A percentile compares a stretch with the other conserved stretches of the same genome.
phyloP scores from a whole-genome alignment of 53 echinoderm and acorn worm genomes.

The Apostichopus leukothele region DNA sequence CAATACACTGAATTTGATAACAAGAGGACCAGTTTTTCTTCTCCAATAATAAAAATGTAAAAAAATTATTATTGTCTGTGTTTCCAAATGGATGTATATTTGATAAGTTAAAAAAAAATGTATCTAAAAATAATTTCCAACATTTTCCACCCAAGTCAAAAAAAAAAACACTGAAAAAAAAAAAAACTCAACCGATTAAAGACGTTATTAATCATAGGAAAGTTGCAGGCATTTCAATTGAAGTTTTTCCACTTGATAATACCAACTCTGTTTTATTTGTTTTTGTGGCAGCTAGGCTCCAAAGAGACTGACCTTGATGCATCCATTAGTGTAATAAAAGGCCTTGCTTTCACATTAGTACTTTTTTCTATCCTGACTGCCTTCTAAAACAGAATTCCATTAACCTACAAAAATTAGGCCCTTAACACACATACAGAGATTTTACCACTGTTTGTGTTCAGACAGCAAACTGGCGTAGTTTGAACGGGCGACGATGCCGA shows the following conservation, averaged over 20 bases:
- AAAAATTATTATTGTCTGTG: no score
- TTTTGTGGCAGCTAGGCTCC: slow-evolving; percentile 12
- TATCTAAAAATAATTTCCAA: no score
- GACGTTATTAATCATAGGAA: neutral
- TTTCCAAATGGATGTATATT: no score
- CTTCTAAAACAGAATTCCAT: slow-evolving; percentile 41
- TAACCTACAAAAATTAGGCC: slow-evolving; percentile 48
- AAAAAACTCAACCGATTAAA: no score
- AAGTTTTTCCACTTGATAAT: neutral
- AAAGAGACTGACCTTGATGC: slow-evolving; percentile 28
- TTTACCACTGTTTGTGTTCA: slow-evolving; percentile 21
- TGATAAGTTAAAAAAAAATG: no score
- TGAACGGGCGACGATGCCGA: neutral
- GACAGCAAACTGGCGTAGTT: neutral
- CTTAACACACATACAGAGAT: slow-evolving; percentile 37
- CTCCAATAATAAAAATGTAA: no score
- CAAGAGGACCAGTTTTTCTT: no score
- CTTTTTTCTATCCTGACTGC: neutral
- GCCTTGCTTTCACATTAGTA: slow-evolving; percentile 41
- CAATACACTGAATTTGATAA: no score
- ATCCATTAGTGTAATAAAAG: slow-evolving; percentile 41
- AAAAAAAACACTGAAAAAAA: no score
- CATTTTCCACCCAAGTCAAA: no score
- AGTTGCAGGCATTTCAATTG: neutral
- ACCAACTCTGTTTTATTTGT: neutral